phyloP scores from a whole-genome alignment of 1,140 invertebrate species.

The Oncopodura yosiiana region DNA sequence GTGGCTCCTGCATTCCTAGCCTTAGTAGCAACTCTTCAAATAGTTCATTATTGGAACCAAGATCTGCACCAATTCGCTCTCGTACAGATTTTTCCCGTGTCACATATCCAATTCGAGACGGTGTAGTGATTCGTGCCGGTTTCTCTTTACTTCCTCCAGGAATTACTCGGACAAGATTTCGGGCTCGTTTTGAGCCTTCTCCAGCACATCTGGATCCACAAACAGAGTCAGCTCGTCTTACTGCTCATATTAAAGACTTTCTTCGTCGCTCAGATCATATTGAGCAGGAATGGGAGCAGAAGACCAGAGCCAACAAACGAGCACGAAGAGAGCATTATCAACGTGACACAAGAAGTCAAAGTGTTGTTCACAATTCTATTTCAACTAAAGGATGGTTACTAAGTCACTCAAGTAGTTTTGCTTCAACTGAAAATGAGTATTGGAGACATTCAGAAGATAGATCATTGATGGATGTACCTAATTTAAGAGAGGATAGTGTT shows the following conservation, averaged over 20 bases:
- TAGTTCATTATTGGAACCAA: no score
- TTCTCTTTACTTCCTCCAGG: conserved; percentile 62
- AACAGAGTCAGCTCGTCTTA: conserved; percentile 62
- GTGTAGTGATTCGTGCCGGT: conserved; percentile 68
- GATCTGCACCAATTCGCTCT: background rate
- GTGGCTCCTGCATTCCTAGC: no score
- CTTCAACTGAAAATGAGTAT: conserved; percentile 22
- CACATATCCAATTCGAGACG: conserved; percentile 46
- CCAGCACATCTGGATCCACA: conserved; percentile 61
- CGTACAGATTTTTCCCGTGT: background rate
- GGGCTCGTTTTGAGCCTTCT: conserved; percentile 44
- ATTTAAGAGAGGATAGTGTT: conserved; percentile 25
- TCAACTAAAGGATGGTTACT: conserved; percentile 26
- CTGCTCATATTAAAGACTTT: conserved; percentile 65
- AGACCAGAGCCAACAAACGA: conserved; percentile 35
- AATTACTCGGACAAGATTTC: conserved; percentile 28
- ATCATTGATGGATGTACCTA: conserved; percentile 21
- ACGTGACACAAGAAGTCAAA: background rate
- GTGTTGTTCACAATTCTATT: conserved; percentile 17
- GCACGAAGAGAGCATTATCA: conserved; percentile 1
- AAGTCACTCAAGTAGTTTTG: conserved; percentile 27
- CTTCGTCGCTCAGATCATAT: conserved; percentile 70
- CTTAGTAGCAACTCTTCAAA: no score
- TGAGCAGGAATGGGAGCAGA: conserved; percentile 66
- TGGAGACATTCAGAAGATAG: conserved; percentile 19